These are phyloP conservation scores for Eclectus roratus DNA, from an alignment of 2,113 vertebrate genomes.

Conservation along the genomic window DNA sequence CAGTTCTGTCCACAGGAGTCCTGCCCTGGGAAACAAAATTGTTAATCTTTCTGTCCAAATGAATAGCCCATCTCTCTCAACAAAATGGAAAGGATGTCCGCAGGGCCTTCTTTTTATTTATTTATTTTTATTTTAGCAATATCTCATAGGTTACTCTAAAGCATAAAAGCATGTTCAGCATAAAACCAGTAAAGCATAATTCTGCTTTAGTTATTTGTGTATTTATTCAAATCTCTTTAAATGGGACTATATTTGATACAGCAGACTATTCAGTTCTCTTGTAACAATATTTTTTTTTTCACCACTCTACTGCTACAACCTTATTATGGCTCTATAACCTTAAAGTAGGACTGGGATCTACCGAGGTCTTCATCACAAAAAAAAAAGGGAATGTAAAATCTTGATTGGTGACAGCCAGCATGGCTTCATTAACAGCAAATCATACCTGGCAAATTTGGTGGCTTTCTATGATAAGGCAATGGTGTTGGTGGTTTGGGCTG, in stretches of 20 bases:
- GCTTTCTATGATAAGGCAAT: background rate
- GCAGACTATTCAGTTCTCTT: background rate
- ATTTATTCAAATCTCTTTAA: background rate
- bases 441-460: background rate
- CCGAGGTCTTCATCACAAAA: background rate
- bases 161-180: background rate
- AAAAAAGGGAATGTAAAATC: background rate
- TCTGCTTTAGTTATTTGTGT: background rate
- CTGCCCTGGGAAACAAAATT: background rate
- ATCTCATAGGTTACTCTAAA: background rate
- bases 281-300: background rate
- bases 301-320: background rate
- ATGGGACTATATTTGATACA: background rate
- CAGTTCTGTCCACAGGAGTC: background rate
- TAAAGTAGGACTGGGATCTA: background rate
- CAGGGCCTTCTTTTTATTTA: background rate
- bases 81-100: background rate
- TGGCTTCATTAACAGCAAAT: background rate
- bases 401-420: background rate
- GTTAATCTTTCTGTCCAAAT: background rate
- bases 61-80: background rate
- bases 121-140: background rate
- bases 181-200: background rate
- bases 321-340: background rate
- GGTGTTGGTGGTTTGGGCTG: background rate